phyloP scores from a whole-genome alignment of 2,888 invertebrate genomes.

The Dynastes grantii region DNA sequence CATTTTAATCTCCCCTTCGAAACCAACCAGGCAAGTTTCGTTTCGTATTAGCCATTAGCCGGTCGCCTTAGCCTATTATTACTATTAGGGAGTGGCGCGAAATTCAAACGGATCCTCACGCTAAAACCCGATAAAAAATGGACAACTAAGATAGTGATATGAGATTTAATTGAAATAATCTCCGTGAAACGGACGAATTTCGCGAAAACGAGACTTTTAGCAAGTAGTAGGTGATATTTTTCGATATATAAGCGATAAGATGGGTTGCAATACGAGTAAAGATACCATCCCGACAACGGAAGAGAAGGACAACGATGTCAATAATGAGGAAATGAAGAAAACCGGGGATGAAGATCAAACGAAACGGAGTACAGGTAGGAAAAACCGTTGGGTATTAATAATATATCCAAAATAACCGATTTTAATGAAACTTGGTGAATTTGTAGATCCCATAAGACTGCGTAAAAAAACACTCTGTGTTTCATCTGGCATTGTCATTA shows the following conservation, averaged over 20 bases:
- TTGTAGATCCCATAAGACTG: too few species aligned
- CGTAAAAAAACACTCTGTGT: too few species aligned
- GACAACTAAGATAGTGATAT: slow-evolving; percentile 4
- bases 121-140: neutral
- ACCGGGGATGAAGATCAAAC: slow-evolving; percentile 19
- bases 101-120: neutral
- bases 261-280: slow-evolving; percentile 79
- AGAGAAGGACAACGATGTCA: slow-evolving; percentile 59
- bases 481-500: too few species aligned
- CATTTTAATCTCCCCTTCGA: neutral
- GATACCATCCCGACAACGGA: slow-evolving; percentile 69
- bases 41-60: neutral
- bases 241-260: slow-evolving; percentile 57
- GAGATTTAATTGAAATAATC: neutral
- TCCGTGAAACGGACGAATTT: too few species aligned
- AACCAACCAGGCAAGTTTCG: too few species aligned
- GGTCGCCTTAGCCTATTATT: neutral
- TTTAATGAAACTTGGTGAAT: too few species aligned
- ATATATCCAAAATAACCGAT: too few species aligned
- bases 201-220: neutral
- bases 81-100: neutral
- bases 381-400: neutral
- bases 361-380: slow-evolving; percentile 42
- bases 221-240: neutral
- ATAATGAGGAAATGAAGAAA: slow-evolving; percentile 36